Evolutionary conservation across 2,797 vertebrate genomes (phyloP).

Genomic region (Phrynocephalus vlangalii): DNA sequence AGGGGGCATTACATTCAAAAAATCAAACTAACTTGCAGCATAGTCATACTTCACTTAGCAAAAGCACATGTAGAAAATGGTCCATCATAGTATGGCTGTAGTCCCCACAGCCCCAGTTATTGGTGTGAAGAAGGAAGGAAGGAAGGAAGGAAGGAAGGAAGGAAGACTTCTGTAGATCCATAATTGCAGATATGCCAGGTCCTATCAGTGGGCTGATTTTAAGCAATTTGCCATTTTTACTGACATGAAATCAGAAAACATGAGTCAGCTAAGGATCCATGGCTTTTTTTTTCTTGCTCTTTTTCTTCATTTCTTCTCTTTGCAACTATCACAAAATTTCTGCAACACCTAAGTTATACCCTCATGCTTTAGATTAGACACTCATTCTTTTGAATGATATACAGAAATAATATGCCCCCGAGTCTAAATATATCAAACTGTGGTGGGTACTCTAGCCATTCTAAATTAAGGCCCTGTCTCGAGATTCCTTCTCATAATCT

Average conservation of each 20-base stretch:
- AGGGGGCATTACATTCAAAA: too few relatives aligned
- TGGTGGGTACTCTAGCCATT: background rate
- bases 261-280: background rate
- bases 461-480: constrained; percentile 30
- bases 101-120: too few relatives aligned
- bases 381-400: constrained; percentile 8
- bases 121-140: too few relatives aligned
- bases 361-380: background rate
- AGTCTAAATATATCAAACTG: background rate
- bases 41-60: background rate
- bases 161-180: too few relatives aligned
- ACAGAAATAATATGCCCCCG: background rate
- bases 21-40: too few relatives aligned
- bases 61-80: too few relatives aligned
- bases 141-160: too few relatives aligned
- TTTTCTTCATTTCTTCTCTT: background rate
- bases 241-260: background rate
- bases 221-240: background rate
- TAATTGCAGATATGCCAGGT: background rate
- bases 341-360: background rate
- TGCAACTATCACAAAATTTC: background rate
- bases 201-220: background rate
- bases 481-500: background rate
- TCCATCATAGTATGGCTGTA: too few relatives aligned
- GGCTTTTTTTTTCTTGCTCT: background rate